Percentiles rank a stretch among this genome's conserved stretches.
These are phyloP conservation scores for Pseudachorutes palmiensis DNA, from an alignment of 1,140 invertebrate genomes.

Conservation along the genomic window DNA sequence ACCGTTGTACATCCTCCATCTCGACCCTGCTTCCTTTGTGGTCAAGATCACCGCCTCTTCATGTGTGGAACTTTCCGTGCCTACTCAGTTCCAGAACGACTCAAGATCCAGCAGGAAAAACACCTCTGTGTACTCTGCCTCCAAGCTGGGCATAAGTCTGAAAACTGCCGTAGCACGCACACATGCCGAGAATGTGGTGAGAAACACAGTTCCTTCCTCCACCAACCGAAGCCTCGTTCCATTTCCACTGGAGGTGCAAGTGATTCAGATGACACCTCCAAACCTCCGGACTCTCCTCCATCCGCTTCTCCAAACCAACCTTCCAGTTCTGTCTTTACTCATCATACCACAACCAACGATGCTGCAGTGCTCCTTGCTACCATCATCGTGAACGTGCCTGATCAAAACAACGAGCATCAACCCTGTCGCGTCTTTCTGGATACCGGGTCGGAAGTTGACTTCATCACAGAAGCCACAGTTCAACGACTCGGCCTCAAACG, in stretches of 20 bases:
- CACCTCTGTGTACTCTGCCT: neutral
- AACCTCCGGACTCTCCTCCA: neutral
- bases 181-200: neutral
- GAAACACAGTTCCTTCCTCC: neutral
- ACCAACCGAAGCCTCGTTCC: no score
- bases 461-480: slow-evolving; percentile 2
- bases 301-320: neutral
- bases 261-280: neutral
- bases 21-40: neutral
- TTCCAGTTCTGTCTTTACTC: neutral
- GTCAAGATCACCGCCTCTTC: neutral
- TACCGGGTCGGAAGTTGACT: neutral
- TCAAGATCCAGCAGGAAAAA: neutral
- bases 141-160: neutral
- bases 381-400: neutral
- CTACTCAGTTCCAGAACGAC: neutral
- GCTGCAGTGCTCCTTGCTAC: neutral
- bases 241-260: neutral
- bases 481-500: neutral
- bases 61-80: neutral
- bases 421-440: slow-evolving; percentile 4
- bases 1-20: no score
- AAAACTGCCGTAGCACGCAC: neutral
- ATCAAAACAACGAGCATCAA: neutral
- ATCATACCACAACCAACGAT: no score